Percentiles rank a stretch among this genome's conserved stretches.
Evolutionary conservation across 2,888 invertebrate genomes (phyloP).

Genomic region (Sycophila texana): DNA sequence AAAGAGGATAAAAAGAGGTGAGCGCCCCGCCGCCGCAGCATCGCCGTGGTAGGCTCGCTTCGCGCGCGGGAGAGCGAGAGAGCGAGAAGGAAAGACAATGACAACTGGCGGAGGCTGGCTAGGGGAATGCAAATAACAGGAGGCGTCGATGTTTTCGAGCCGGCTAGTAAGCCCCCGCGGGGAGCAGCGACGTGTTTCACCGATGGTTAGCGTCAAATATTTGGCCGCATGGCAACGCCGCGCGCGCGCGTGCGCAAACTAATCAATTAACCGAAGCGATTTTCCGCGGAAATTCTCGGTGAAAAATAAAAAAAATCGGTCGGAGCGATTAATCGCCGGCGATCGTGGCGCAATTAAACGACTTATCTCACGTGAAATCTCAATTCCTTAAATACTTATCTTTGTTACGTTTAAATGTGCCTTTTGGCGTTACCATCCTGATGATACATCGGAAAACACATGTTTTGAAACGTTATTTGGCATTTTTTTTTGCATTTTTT

Average conservation of each 20-base stretch:
- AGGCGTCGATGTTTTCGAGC: slow-evolving; percentile 73
- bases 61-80: slow-evolving; percentile 7
- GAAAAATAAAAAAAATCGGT: neutral
- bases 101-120: slow-evolving; percentile 64
- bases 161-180: slow-evolving; percentile 70
- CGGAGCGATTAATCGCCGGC: neutral
- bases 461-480: no score
- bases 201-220: slow-evolving; percentile 75
- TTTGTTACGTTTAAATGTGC: no score
- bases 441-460: no score
- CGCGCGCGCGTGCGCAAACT: slow-evolving; percentile 54
- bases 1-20: slow-evolving; percentile 51
- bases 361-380: no score
- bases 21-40: slow-evolving; percentile 8
- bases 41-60: slow-evolving; percentile 18
- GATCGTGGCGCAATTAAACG: neutral
- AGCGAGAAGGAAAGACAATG: slow-evolving; percentile 61
- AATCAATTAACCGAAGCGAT: slow-evolving; percentile 22
- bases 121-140: slow-evolving; percentile 73
- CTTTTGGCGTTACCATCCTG: no score
- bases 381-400: no score
- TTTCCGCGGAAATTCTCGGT: neutral
- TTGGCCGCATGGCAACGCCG: slow-evolving; percentile 73
- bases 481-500: no score
- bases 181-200: slow-evolving; percentile 69